Percentiles rank a stretch among this genome's conserved stretches.
These are phyloP conservation scores for Dendrolimus pini DNA, from an alignment of 2,888 invertebrate genomes.

Conservation along the genomic window DNA sequence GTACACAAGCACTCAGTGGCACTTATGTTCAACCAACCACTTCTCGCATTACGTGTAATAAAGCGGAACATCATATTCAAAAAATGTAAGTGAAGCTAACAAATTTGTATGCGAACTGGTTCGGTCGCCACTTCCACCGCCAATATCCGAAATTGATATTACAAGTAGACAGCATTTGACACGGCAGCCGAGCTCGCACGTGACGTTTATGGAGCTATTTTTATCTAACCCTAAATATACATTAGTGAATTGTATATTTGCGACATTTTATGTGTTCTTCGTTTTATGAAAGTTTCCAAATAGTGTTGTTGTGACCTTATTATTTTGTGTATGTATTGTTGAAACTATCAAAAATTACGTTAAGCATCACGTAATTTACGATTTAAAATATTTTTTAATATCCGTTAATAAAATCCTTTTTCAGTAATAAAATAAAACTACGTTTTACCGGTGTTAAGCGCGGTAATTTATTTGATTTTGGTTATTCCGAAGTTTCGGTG, in stretches of 20 bases:
- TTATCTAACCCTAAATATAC: slow-evolving; percentile 37
- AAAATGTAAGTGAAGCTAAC: not conserved
- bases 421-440: too few species aligned
- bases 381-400: too few species aligned
- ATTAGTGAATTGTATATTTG: slow-evolving; percentile 26
- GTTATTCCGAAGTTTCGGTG: too few species aligned
- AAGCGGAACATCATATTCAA: not conserved
- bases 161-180: slow-evolving; percentile 27
- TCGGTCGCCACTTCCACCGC: slow-evolving; percentile 9
- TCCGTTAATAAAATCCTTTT: too few species aligned
- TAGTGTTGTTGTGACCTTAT: too few species aligned
- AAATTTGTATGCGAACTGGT: not conserved
- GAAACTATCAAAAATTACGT: too few species aligned
- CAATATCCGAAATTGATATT: slow-evolving; percentile 54
- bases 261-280: slow-evolving; percentile 16
- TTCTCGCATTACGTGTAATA: not conserved
- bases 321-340: too few species aligned
- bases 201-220: slow-evolving; percentile 42
- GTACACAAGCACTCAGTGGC: too few species aligned
- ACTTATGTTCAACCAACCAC: not conserved
- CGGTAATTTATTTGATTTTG: too few species aligned
- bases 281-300: not conserved
- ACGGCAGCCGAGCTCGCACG: slow-evolving; percentile 32
- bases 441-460: too few species aligned
- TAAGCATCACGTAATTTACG: too few species aligned